Evolutionary conservation across 2,113 vertebrate species (phyloP), one percentile per base, ranked within the genome.

Genomic region (Ondatra zibethicus): DNA sequence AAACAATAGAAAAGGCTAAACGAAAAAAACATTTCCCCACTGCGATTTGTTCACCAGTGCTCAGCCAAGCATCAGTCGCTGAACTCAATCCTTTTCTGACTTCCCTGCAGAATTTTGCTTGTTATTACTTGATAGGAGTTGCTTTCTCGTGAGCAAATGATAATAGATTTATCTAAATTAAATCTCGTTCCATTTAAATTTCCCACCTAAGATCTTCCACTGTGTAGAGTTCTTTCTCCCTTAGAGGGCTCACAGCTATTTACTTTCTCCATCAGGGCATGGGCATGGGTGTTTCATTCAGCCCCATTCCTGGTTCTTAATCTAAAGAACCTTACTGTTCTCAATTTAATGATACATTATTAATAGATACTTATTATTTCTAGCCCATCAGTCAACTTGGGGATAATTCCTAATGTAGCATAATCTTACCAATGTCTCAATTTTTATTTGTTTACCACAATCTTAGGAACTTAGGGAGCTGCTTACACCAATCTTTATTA

Each of bases 141-240:
- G 93, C 95, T 98, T 98, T 97, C 92, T 80, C 93, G 95, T 94
- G 96, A 14, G 58, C 96, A 96, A 97, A 95, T 97, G 98, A 98
- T 97, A 98, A 97, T 94, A 95, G 91, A 98, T 98, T 98, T 98
- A 97, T 96, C 93, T 96, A 98, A 97, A 98, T 97, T 98, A 98
- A 98, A 98, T 98, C 4, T 85, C 75, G 96, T 90, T 97, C 52
- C 85, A 98, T 98, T 98, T 94, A 97, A 96, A 96, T 95, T 96
- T 97, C 88, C 95, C 55, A 87, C 97, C 93, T 97, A 96, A 98
- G 97, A 96, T 97, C 94, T 95, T 98, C 96, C 94, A 76, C 96
- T 97, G 95, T 97, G 93, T 96, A 97, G 96, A 96, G 94, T 92
- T 86, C 50, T 97, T 98, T 95, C 90, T 97, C 76, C 96, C 98